Evolutionary conservation across 2,113 vertebrate species (phyloP).

Genomic region (Picathartes gymnocephalus): DNA sequence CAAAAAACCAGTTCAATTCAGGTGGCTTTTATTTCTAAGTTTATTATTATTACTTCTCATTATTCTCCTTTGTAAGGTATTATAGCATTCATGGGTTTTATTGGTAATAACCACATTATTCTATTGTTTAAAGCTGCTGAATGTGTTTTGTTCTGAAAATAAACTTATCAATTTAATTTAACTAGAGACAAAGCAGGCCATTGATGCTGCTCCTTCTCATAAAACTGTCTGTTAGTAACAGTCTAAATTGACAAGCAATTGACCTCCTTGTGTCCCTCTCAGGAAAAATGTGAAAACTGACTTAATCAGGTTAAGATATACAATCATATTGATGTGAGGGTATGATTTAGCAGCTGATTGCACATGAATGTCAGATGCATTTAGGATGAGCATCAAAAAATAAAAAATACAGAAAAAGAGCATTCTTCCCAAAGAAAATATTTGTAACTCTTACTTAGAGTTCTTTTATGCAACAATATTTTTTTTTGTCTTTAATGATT

Average conservation of each 20-base stretch:
- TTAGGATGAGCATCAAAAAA: background rate
- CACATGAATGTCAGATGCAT: background rate
- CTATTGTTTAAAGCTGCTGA: background rate
- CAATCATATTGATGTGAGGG: background rate
- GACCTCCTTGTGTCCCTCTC: background rate
- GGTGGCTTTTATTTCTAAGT: background rate
- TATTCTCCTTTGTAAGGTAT: background rate
- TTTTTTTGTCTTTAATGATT: background rate
- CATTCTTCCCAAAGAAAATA: background rate
- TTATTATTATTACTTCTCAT: background rate
- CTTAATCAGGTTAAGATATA: constrained; percentile 30
- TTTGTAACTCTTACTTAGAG: background rate
- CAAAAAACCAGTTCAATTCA: background rate
- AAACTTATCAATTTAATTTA: background rate
- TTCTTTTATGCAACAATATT: background rate
- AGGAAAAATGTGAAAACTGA: constrained; percentile 29
- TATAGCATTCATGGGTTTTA: background rate
- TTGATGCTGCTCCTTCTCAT: background rate
- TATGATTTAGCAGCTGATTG: constrained; percentile 14
- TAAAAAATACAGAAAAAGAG: background rate
- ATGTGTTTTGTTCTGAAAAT: background rate
- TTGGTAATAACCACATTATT: background rate
- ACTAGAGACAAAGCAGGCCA: background rate
- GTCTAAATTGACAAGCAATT: constrained; percentile 34
- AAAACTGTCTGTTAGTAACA: background rate